Percentiles rank a stretch among this genome's conserved stretches.
phyloP scores from a whole-genome alignment of 1,140 invertebrate genomes.

The Nomia melanderi region DNA sequence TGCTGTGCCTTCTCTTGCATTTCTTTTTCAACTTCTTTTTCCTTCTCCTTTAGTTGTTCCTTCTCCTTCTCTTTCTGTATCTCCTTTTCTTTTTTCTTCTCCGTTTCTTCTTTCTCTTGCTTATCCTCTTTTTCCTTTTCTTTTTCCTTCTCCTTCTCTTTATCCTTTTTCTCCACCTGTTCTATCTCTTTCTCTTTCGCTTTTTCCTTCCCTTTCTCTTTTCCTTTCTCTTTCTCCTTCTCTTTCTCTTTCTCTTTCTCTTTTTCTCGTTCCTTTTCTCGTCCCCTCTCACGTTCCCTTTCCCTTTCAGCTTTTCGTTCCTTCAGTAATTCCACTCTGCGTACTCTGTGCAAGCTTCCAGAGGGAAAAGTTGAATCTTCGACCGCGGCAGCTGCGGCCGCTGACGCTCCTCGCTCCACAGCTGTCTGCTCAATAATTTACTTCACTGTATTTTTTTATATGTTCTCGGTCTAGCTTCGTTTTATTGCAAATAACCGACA shows the following conservation, averaged over 20 bases:
- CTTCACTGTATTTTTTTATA: constrained; percentile 57
- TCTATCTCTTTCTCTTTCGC: constrained; percentile 28
- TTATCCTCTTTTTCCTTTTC: neutral
- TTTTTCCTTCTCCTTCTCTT: constrained; percentile 11
- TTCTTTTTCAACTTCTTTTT: neutral
- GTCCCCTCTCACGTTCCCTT: constrained; percentile 59
- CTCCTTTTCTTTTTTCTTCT: constrained; percentile 38
- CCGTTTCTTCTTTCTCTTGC: neutral
- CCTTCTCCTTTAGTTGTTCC: neutral
- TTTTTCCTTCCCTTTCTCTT: neutral
- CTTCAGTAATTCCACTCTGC: constrained; percentile 65
- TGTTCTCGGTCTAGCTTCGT: neutral
- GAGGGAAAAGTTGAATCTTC: constrained; percentile 73
- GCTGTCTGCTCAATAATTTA: constrained; percentile 71
- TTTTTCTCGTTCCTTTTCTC: constrained; percentile 38
- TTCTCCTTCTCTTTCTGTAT: constrained; percentile 20
- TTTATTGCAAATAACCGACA: neutral
- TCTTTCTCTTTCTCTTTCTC: constrained; percentile 29
- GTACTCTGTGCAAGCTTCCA: constrained; percentile 69
- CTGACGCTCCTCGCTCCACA: constrained; percentile 70
- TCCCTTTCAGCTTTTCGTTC: constrained; percentile 68
- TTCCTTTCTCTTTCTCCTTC: neutral
- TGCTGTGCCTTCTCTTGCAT: constrained; percentile 5
- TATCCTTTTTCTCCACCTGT: constrained; percentile 48
- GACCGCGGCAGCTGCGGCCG: constrained; percentile 71